Evolutionary conservation across 2,888 invertebrate genomes (phyloP).

Genomic region (Arrhopalites spinosus): DNA sequence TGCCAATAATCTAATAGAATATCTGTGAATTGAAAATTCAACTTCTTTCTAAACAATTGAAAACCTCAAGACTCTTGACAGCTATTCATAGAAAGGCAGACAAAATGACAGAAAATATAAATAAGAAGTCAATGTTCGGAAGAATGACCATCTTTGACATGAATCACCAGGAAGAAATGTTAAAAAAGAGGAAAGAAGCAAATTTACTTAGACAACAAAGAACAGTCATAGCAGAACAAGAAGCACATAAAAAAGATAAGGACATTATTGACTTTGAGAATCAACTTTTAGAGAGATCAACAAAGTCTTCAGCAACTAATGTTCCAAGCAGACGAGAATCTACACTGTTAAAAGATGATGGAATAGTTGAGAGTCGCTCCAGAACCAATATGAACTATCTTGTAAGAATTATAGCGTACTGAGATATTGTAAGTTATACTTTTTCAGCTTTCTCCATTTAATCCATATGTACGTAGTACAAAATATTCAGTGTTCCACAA

Average conservation of each 20-base stretch:
- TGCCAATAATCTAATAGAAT: too few species aligned
- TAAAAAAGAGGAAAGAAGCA: background rate
- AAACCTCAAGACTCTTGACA: too few species aligned
- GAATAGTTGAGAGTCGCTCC: too few species aligned
- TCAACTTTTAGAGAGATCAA: background rate
- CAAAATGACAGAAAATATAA: background rate
- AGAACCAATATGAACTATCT: background rate
- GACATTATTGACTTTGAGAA: constrained; percentile 25
- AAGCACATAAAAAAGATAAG: constrained; percentile 26
- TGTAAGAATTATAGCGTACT: background rate
- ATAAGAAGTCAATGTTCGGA: background rate
- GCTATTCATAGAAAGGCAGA: too few species aligned
- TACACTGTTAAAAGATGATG: background rate
- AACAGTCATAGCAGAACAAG: constrained; percentile 9
- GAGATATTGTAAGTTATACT: constrained; percentile 21
- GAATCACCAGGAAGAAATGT: too few species aligned
- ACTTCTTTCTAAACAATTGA: too few species aligned
- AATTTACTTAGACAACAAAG: background rate
- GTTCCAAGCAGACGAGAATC: background rate
- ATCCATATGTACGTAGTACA: too few species aligned
- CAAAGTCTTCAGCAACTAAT: background rate
- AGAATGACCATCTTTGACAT: too few species aligned
- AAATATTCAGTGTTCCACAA: too few species aligned
- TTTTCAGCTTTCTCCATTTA: background rate
- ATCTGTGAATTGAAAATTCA: too few species aligned